phyloP scores from a whole-genome alignment of 1,140 invertebrate species.

The Uloborus diversus region DNA sequence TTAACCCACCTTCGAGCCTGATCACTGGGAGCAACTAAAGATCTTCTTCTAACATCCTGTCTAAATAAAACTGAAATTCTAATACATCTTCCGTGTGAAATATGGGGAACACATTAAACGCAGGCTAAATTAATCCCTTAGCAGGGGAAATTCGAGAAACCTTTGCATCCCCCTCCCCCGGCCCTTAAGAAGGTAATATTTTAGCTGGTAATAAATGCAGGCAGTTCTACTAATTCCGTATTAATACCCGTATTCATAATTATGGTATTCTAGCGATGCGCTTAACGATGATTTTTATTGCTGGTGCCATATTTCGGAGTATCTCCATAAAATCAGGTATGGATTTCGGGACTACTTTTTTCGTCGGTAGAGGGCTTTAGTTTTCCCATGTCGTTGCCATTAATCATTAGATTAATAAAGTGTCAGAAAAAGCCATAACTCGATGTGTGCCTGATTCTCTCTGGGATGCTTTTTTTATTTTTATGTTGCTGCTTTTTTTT shows the following conservation, averaged over 20 bases:
- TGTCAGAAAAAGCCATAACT: conserved; percentile 26
- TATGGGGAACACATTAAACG: not conserved
- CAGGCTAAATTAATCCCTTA: conserved; percentile 38
- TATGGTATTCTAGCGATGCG: conserved; percentile 17
- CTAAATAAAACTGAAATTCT: too few relatives aligned
- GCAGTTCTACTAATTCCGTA: conserved; percentile 47
- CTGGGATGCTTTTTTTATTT: not conserved
- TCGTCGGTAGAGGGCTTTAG: conserved; percentile 12
- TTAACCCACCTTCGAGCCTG: conserved; percentile 21
- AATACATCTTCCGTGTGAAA: conserved; percentile 38
- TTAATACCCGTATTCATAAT: conserved; percentile 47
- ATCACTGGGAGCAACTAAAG: conserved; percentile 3
- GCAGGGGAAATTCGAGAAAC: conserved; percentile 26
- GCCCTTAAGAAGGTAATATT: conserved; percentile 18
- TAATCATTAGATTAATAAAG: conserved; percentile 49
- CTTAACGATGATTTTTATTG: conserved; percentile 48
- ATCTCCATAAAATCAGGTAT: conserved; percentile 32
- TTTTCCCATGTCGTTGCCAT: conserved; percentile 13
- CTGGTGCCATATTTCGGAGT: conserved; percentile 26
- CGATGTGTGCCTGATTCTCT: not conserved
- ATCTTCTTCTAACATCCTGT: conserved; percentile 6
- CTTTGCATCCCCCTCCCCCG: conserved; percentile 18
- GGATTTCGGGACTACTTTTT: not conserved
- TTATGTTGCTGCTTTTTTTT: too few relatives aligned
- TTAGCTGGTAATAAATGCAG: conserved; percentile 47